Base-by-base conservation (phyloP, 2,888 invertebrate species). In the Listrodromus nycthemerus region DNA sequence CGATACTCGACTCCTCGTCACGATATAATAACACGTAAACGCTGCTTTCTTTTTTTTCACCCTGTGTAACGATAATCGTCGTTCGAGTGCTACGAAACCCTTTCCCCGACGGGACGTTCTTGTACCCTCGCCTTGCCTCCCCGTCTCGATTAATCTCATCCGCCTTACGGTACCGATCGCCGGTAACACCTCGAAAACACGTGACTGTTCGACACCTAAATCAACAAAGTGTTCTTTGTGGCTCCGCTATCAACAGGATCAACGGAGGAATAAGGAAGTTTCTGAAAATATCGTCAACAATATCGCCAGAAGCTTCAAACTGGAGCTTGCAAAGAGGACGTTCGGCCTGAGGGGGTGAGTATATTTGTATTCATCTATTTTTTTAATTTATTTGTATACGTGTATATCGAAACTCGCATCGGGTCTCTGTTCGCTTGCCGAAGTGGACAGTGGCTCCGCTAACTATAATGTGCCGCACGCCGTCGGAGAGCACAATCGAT, bases 281-380 rank as follows among this genome's bases (percentile, higher is more conserved):
- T 58, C 65, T 19, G 41, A 67, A 45, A 55, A 79, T 81, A 77
- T 19, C 41, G 41, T 66, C 61, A 65, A 71, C 30, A 61, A 67
- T 79, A 77, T 63, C 78, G 71, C 41, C 71, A 84, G 74, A 84
- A 88, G 89, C 91, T 90, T 91, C 91, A 90, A 92, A 89, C 91
- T 90, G 89, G 89, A 91, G 90, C 90, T 91, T 86, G 91, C 90
- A 90, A 91, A 92, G 91, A 91, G 91, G 89, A 89, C 88, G 87
- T 91, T 90, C 83, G 89, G 89, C 87, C 86, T 89, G 85, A 89
- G 90, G 89, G 90, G 91, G 91, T 92, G 87, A 91, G 91, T 90
- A 80, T 27, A 70, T 21, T 63, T 73, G 69, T 61, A 37, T 52
- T 71, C 4, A 33, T 33, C 5, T 33, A 41, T 13, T 41, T 13